Conservation (phyloP, 2,888 invertebrate species). For the Litoditis marina region DNA sequence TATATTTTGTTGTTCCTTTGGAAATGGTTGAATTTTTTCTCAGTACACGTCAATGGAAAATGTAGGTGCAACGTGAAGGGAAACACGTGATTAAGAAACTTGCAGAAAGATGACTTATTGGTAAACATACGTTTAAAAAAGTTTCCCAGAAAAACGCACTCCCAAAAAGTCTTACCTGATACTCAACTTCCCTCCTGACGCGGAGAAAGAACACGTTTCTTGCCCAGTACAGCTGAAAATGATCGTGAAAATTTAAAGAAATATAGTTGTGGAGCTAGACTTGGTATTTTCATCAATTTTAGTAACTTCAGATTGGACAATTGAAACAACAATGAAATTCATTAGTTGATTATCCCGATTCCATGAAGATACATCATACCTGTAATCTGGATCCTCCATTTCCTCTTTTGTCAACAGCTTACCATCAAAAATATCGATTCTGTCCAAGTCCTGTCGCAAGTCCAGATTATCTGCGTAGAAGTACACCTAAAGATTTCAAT, state of each 20-base stretch:
- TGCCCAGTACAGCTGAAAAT: conserved; percentile 8
- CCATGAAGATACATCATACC: conserved; percentile 1
- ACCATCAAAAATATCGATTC: conserved; percentile 27
- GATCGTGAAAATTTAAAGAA: too few relatives aligned
- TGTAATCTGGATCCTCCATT: conserved; percentile 13
- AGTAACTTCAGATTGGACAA: too few relatives aligned
- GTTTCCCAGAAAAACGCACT: background rate
- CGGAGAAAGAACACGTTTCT: background rate
- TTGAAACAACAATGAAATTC: too few relatives aligned
- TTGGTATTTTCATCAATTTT: too few relatives aligned
- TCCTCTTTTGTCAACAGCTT: conserved; percentile 10
- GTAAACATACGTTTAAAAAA: background rate
- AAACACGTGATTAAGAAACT: too few relatives aligned
- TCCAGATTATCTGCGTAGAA: conserved; percentile 38
- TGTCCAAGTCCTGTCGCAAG: conserved; percentile 26
- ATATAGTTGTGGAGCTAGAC: too few relatives aligned
- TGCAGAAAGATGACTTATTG: too few relatives aligned
- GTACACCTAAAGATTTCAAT: conserved; percentile 13
- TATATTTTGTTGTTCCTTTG: too few relatives aligned
- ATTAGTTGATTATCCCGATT: background rate
- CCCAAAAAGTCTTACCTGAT: background rate
- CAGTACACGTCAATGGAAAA: too few relatives aligned
- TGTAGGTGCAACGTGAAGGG: too few relatives aligned
- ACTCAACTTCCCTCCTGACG: conserved; percentile 6
- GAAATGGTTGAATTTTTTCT: too few relatives aligned